These are phyloP conservation scores for Sympetrum striolatum DNA, from an alignment of 2,888 invertebrate species.

Conservation along the genomic window DNA sequence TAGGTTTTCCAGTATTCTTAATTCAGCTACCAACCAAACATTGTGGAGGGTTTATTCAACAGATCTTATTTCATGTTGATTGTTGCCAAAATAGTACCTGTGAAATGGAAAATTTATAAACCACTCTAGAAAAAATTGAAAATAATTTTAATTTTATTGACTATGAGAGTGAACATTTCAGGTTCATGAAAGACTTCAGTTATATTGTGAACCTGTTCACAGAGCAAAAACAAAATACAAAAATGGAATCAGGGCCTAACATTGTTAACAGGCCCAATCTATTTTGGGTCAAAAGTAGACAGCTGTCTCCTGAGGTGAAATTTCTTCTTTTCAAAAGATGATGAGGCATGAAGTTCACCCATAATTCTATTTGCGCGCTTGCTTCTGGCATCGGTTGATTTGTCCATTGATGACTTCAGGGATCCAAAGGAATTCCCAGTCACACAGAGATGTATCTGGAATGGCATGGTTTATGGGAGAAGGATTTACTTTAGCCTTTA, in stretches of 20 bases:
- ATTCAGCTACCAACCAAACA: too few relatives aligned
- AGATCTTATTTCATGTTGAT: too few relatives aligned
- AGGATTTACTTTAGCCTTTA: neutral
- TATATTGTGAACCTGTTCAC: neutral
- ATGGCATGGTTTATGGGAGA: conserved; percentile 8
- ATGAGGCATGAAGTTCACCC: neutral
- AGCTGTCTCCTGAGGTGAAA: neutral
- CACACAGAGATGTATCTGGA: conserved; percentile 1
- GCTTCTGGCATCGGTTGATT: neutral
- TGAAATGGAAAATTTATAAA: too few relatives aligned
- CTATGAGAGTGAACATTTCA: neutral
- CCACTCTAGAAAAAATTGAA: too few relatives aligned
- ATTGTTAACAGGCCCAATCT: neutral
- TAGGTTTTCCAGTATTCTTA: too few relatives aligned
- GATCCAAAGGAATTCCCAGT: neutral
- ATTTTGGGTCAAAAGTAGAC: neutral
- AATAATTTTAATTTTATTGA: neutral
- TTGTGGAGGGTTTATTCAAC: too few relatives aligned
- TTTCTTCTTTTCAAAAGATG: neutral
- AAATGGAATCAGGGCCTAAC: neutral
- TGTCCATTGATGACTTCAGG: neutral
- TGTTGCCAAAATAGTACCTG: too few relatives aligned
- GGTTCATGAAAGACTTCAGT: neutral
- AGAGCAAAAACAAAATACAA: neutral
- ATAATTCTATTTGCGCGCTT: neutral